phyloP scores from a whole-genome alignment of 2,888 invertebrate species.

The Galeopsomyia nigrocyanea region DNA sequence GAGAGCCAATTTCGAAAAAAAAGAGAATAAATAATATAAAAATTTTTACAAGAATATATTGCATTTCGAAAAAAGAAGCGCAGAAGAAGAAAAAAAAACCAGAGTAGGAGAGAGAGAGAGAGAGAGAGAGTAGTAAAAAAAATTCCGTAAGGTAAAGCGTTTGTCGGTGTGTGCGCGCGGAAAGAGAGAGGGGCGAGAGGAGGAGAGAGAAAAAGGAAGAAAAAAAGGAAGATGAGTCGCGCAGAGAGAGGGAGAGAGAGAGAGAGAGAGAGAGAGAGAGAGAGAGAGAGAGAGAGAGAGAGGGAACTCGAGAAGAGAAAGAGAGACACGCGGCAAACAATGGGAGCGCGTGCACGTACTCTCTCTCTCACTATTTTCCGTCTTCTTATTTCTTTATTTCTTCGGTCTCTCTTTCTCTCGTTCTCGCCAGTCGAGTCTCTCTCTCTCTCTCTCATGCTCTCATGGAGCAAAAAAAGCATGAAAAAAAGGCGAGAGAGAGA shows the following conservation, averaged over 20 bases:
- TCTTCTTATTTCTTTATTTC: constrained; percentile 19
- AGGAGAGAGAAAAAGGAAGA: constrained; percentile 25
- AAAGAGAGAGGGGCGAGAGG: constrained; percentile 2
- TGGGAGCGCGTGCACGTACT: constrained; percentile 66
- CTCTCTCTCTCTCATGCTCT: too few species aligned
- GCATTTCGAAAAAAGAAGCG: constrained; percentile 26
- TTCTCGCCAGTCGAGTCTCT: constrained; percentile 30
- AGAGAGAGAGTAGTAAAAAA: constrained; percentile 41
- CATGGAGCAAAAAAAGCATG: too few species aligned
- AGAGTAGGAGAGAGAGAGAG: constrained; percentile 11
- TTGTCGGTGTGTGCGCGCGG: constrained; percentile 42
- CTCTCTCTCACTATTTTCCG: constrained; percentile 41
- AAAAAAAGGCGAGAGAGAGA: constrained; percentile 45
- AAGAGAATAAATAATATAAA: too few species aligned
- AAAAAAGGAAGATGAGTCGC: constrained; percentile 44
- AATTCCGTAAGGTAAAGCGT: constrained; percentile 47
- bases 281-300: constrained; percentile 37
- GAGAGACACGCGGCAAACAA: constrained; percentile 66
- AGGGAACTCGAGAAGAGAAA: constrained; percentile 24
- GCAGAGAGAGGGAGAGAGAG: constrained; percentile 25
- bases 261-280: constrained; percentile 17
- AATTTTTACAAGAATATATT: constrained; percentile 18
- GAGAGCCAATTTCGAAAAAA: too few species aligned
- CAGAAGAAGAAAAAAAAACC: constrained; percentile 33
- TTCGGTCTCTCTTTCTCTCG: constrained; percentile 47